Base-by-base conservation (phyloP, 1,140 invertebrate species). In the Sweltsa coloradensis region DNA sequence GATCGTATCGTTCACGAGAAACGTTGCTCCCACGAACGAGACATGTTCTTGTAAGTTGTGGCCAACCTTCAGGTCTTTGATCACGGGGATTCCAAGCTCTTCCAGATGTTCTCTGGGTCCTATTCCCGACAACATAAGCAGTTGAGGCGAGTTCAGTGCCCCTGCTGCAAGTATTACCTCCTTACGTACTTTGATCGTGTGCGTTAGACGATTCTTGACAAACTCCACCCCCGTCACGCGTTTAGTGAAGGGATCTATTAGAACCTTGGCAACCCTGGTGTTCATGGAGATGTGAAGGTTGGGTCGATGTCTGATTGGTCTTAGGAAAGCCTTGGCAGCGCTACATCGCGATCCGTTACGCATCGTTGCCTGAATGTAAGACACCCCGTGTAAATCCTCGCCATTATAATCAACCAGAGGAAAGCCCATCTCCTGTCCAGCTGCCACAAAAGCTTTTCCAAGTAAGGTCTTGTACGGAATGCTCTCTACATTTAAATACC, bases 121-220 rank as follows among this genome's bases (percentile, higher is more conserved):
- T 2, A 96, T 75, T 0, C 93, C 94, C 2, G 89, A 93, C 0
- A 96, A 63, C 87, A 96, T 92, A 3, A 97, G 62, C 0, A 97
- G 55, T 55, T 97, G 92, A 0, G 93, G 85, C 1, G 89, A 89
- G 59, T 93, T 92, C 0, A 97, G 74, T 0, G 89, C 73, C 1
- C 94, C 94, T 1, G 78, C 88, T 5, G 86, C 89, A 4, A 94
- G 53, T 37, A 93, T 86, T 1, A 81, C 67, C 65, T 97, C 93
- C 57, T 58, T 61, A 11, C 31, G 27, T 5, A 51, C 57, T 19
- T 57, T 54, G 0, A 64, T 65, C 11, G 55, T 57, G 37, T 59
- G 53, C 3, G 50, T 63, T 51, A 51, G 51, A 3, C 19, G 21
- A 2, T 65, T 56, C 13, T 69, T 64, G 19, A 67, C 55, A 53